Percentiles rank a stretch among this genome's conserved stretches.
phyloP scores from a whole-genome alignment of 2,797 vertebrate species.

The Sternotherus odoratus region DNA sequence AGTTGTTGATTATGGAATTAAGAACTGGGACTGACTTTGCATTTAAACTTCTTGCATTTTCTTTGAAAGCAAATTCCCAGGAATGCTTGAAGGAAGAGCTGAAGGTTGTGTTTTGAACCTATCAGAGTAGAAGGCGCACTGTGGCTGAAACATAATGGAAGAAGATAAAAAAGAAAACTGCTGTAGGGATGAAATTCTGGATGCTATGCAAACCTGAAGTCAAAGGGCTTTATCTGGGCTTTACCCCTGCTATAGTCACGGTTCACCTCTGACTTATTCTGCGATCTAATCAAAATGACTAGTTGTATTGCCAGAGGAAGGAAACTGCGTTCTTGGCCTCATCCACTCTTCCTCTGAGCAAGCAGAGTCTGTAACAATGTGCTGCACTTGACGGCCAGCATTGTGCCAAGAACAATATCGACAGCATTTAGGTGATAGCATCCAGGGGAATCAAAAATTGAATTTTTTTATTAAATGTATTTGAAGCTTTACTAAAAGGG shows the following conservation, averaged over 20 bases:
- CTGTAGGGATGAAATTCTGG: background rate
- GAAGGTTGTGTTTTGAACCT: background rate
- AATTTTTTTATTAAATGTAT: constrained; percentile 45
- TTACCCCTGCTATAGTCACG: background rate
- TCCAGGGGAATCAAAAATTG: constrained; percentile 50
- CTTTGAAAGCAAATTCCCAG: background rate
- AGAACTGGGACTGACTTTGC: background rate
- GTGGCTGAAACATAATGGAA: background rate
- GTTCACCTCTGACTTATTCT: constrained; percentile 30
- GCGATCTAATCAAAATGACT: background rate
- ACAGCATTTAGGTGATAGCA: constrained; percentile 71
- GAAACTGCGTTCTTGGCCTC: constrained; percentile 48
- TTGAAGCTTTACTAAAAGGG: constrained; percentile 68
- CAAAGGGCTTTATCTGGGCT: background rate
- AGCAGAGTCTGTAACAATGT: constrained; percentile 12
- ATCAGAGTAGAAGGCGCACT: background rate
- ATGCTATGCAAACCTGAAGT: accelerated
- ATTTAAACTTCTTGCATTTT: background rate
- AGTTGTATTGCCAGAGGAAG: constrained; percentile 57
- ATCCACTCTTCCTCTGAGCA: background rate
- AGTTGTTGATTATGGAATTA: background rate
- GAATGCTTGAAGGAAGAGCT: background rate
- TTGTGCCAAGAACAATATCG: constrained; percentile 75
- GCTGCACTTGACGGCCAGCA: constrained; percentile 20
- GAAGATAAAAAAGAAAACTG: background rate